Base-by-base conservation (phyloP, 2,113 vertebrate genomes). In the Catagonus wagneri region DNA sequence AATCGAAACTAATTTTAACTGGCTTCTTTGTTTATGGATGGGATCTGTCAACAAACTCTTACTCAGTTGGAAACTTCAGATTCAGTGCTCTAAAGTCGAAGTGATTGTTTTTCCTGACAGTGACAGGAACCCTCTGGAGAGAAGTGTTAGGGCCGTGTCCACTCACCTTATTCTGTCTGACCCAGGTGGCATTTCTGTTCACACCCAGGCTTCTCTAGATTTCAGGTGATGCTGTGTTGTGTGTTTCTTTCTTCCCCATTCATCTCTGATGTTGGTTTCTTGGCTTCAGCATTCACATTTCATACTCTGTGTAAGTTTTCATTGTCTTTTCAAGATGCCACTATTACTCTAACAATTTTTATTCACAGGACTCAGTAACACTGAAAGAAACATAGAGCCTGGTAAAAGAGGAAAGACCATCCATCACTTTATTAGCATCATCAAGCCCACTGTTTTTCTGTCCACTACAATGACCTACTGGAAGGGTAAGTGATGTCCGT, bases 161-260 rank as follows among this genome's bases (percentile, higher is more conserved):
- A 0, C 10, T 39, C 1, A 17, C 20, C 14, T 39, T 44, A 12
- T 10, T 7, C 6, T 4, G 12, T 10, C 74, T 4, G 25, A 22
- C 22, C 17, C 15, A 0, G 2, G 32, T 19, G 20, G 34, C 7
- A 0, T 29, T 52, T 1, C 10, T 63, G 12, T 6, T 15, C 52
- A 32, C 3, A 25, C 13, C 36, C 50, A 32, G 44, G 1, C 29
- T 22, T 81, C 50, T 27, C n/a, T 71, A 29, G 56, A 27, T 23
- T 27, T 44, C 32, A 2, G 20, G 27, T 11, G 60, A 9, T 36
- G 7, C 61, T 19, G 0, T 22, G 5, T 1, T 58, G 8, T 0
- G 0, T 6, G n/a, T 7, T 1, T 20, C 25, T 1, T 61, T n/a
- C 11, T 44, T 81, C 15, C 12, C 1, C 10, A 10, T 10, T 44